Evolutionary conservation across 2,797 vertebrate species (phyloP), one percentile per base, ranked within the genome.

Genomic region (Periparus ater): DNA sequence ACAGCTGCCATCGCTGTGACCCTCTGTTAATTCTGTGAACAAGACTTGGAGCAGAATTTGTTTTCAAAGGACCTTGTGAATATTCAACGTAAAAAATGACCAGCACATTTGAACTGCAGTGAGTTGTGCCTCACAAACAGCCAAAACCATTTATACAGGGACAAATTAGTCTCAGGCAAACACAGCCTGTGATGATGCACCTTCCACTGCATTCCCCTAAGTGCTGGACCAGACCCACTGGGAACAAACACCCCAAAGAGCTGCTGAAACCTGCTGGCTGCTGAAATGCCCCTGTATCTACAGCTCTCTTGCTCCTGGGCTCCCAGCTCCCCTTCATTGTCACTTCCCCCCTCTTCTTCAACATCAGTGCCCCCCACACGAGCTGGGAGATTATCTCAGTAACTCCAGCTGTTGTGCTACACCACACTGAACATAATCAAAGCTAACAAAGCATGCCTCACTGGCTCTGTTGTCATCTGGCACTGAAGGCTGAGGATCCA

Each of bases 321-420:
- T 58, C 40, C n/a, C 76, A 48, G 1, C n/a, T 65, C 54, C 54
- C 40, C 62, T 53, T 55, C 77, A 16, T 4, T 23, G 9, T 3
- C 8, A 0, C 7, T 66, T 51, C 12, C 34, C 3, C 3, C 17
- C 10, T 29, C 26, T 65, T 22, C 54, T 76, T 61, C 86, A 79
- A 22, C 66, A 78, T 16, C 47, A 29, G 47, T 62, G 51, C 7
- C 20, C 8, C 9, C 42, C 54, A 8, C 61, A n/a, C 0, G 4
- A 77, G 38, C 57, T 29, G 30, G 54, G 81, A 85, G 61, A 85
- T 77, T 58, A 74, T 74, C 61, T 82, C 61, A 68, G 7, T 91
- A 54, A 77, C 92, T 94, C 89, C 93, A 92, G 87, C 75, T 95
- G 84, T 72, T 95, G 38, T 81, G 85, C 68, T 60, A 11, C 81